Percentiles rank a stretch among this genome's conserved stretches.
Evolutionary conservation across 2,888 invertebrate genomes (phyloP).

Genomic region (Muscina levida): DNA sequence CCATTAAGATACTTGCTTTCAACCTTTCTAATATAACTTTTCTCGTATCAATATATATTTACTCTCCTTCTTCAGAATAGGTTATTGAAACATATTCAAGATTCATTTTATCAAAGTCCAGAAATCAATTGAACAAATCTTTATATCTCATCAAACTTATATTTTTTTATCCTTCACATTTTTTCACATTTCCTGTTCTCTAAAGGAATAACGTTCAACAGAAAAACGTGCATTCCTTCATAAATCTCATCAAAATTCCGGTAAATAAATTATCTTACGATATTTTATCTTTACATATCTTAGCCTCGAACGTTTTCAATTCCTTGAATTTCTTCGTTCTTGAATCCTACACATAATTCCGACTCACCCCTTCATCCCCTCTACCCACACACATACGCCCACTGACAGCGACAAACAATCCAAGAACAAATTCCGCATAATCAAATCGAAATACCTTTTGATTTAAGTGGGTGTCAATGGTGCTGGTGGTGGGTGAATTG

Average conservation of each 20-base stretch:
- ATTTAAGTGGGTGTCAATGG: background rate
- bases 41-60: no score
- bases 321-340: background rate
- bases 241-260: constrained; percentile 16
- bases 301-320: background rate
- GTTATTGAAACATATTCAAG: no score
- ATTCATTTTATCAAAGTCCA: no score
- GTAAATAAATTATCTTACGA: background rate
- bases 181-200: no score
- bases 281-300: background rate
- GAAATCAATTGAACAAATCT: no score
- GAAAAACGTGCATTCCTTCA: constrained; percentile 9
- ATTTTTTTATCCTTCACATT: no score
- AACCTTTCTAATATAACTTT: no score
- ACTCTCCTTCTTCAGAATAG: no score
- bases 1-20: no score
- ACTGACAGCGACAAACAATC: background rate
- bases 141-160: no score
- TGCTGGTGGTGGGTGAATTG: background rate
- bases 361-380: no score
- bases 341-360: background rate
- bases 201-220: background rate
- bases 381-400: no score
- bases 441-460: constrained; percentile 3
- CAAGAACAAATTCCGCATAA: background rate